Percentiles rank a stretch among this genome's conserved stretches.
These are phyloP conservation scores for Merops nubicus DNA, from an alignment of 2,113 vertebrate species.

Conservation along the genomic window DNA sequence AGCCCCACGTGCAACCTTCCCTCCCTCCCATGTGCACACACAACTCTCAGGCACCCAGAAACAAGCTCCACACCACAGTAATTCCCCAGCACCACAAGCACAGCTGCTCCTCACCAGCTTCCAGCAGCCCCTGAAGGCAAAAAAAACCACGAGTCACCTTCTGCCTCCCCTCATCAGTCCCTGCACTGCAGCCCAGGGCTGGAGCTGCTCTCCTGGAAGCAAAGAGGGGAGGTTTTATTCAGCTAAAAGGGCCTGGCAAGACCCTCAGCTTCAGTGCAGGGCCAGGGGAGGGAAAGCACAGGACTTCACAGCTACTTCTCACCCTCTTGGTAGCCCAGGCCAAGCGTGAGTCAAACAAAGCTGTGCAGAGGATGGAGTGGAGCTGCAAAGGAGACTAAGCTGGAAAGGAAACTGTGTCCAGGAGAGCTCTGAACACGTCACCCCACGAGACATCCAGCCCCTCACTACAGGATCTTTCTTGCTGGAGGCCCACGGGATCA, in stretches of 20 bases:
- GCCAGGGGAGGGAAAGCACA: not conserved
- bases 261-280: accelerated
- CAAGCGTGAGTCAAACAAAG: not conserved
- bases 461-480: accelerated
- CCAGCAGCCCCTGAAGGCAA: not conserved
- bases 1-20: not conserved
- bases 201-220: not conserved
- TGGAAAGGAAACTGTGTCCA: not conserved
- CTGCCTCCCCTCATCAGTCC: not conserved
- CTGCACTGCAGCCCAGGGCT: accelerated
- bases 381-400: not conserved
- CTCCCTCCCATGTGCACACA: not conserved
- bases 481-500: accelerated
- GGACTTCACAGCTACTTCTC: not conserved
- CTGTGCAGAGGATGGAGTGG: accelerated
- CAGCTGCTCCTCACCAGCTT: not conserved
- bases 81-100: accelerated
- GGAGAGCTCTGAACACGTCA: not conserved
- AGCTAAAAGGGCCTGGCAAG: not conserved
- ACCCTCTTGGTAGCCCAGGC: not conserved
- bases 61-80: accelerated
- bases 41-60: accelerated
- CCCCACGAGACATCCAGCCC: not conserved
- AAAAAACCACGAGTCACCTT: not conserved
- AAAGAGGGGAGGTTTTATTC: accelerated